Conservation (phyloP, 2,797 vertebrate species). For the Erethizon dorsatum region DNA sequence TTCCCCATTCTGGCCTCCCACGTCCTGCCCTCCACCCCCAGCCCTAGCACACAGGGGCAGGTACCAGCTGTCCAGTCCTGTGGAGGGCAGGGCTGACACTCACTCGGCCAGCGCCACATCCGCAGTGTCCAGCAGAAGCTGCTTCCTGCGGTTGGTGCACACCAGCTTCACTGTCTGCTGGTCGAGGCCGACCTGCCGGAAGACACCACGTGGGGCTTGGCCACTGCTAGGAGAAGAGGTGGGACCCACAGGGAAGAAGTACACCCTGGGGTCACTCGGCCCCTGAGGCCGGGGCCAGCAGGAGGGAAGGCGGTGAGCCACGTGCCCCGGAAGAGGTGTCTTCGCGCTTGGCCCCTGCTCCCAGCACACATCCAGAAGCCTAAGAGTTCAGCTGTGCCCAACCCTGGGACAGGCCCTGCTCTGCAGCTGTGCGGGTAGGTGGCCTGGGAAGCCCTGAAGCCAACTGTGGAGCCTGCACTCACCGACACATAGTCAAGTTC, state of each 20-base stretch:
- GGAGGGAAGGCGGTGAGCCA: not conserved
- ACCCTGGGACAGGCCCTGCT: not conserved
- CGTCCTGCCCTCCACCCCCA: not conserved
- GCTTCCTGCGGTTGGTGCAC: constrained; percentile 97
- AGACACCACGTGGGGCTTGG: constrained; percentile 67
- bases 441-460: not conserved
- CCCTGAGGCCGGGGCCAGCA: not conserved
- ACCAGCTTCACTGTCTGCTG: constrained; percentile 96
- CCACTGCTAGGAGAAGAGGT: not conserved
- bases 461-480: constrained; percentile 82
- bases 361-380: accelerated
- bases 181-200: constrained; percentile 95
- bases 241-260: not conserved
- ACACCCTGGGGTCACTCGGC: not conserved
- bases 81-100: constrained; percentile 77
- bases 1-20: not conserved
- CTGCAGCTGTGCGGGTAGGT: not conserved
- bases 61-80: not conserved
- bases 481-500: constrained; percentile 98
- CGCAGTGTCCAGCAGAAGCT: constrained; percentile 96
- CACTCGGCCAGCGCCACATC: constrained; percentile 95
- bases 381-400: not conserved
- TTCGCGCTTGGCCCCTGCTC: not conserved
- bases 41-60: accelerated
- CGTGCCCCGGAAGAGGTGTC: not conserved